Base-by-base conservation (phyloP, 2,113 vertebrate species). In the Xenus cinereus region DNA sequence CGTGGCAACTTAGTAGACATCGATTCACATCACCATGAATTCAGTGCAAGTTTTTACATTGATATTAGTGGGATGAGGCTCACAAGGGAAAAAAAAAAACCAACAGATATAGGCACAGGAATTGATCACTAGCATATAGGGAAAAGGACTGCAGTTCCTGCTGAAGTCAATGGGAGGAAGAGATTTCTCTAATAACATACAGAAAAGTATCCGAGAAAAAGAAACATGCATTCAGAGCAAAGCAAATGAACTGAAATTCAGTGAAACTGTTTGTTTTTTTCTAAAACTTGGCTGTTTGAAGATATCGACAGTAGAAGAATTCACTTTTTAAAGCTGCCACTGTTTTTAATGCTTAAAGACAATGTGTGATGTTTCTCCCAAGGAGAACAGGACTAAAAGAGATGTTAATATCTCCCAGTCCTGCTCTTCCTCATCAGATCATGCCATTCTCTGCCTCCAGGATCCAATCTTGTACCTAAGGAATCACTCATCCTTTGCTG, bases 401-500 rank as follows among this genome's bases (percentile, higher is more conserved):
- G 27, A 27, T 48, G 60, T 43, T 82, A 64, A 71, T 69, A 66
- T 82, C 23, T 68, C 6, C 2, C 67, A 12, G 26, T 26, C 50
- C 84, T 87, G 84, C 22, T 71, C 91, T 92, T 91, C 64, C 53
- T 96, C 66, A 87, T 59, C 78, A 76, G 39, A 92, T 91, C 59
- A 37, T 57, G 67, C 89, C 62, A 35, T 51, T 62, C 84, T 90
- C 78, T 92, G 64, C 75, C 69, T 85, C 78, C 86, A 90, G 80
- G 64, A 76, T 76, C 69, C 62, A 85, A 14, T 27, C 54, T 90
- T 45, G 54, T 35, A 75, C 89, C 92, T 91, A 90, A 95, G 62
- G 74, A 96, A 96, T 95, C 74, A 20, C 83, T 95, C 80, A 79
- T 85, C 74, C 76, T 91, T 96, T 56, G 32, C 32, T 76, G 53